Base-by-base conservation (phyloP, 2,797 vertebrate species). In the Peromyscus eremicus region DNA sequence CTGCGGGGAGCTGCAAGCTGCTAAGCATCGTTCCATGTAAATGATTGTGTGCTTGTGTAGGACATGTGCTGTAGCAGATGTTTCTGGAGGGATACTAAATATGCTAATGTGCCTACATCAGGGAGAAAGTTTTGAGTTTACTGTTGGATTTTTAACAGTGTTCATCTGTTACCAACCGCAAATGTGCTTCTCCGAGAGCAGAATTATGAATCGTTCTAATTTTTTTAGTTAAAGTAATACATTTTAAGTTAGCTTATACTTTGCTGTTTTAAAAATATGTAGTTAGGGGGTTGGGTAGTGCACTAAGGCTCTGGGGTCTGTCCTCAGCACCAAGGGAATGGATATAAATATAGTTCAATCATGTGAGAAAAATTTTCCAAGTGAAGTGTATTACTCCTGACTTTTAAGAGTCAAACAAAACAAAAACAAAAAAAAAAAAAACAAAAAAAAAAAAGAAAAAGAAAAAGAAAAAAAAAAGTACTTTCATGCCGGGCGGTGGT, bases 241-340 rank as follows among this genome's bases (percentile, higher is more conserved):
- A 76, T 62, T 88, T 73, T 75, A 88, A 73, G 10, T 73, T 71
- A 46, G 29, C 37, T 76, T 46, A 14, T 34, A 34, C 37, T 81
- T 92, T 81, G 91, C 32, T 76, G 0, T 76, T 73, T 79, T 93
- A 94, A 97, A 85, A 87, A 84, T 79, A 95, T 68, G 71, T 84
- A 37, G 83, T 49, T 68, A 43, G 64, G 32, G 43, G 32, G 29
- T 85, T 23, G 6, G 29, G 43, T 66, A 49, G 62, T 46, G 11
- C 32, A 34, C 43, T 85, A 43, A 84, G 82, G 37, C 82, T 60
- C 81, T 32, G 37, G 60, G 27, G 6, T 82, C 7, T 10, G 1
- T 29, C 80, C 14, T 82, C 60, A 84, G 40, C 19, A 9, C 82
- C 60, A 66, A 49, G 46, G 46, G 3, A 25, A 3, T 25, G n/a